Conservation (phyloP, 2,888 invertebrate genomes). For the Rhyacophila evoluta region DNA sequence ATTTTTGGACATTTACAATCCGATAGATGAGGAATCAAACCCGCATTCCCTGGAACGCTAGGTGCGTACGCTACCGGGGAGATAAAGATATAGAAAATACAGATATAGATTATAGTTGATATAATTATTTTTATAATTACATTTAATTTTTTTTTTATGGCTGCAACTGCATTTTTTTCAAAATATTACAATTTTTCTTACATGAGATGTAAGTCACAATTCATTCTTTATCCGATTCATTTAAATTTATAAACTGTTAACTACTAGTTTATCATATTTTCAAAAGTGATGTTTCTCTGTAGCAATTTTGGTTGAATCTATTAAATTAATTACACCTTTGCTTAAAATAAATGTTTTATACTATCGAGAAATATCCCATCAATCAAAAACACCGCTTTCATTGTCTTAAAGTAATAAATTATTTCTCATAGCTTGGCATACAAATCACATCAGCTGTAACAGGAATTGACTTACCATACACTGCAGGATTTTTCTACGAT, state of each 20-base stretch:
- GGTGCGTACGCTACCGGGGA: no score
- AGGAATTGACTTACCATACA: neutral
- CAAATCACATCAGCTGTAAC: conserved; percentile 3
- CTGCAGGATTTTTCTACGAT: neutral
- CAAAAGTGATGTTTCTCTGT: conserved; percentile 18
- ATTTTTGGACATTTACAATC: no score
- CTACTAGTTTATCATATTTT: neutral
- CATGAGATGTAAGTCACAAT: neutral
- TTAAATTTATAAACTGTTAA: conserved; percentile 14
- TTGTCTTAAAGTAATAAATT: conserved; percentile 15
- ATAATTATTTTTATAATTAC: no score
- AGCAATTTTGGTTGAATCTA: conserved; percentile 9
- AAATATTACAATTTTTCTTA: no score
- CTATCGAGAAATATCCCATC: conserved; percentile 24
- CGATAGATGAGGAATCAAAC: no score
- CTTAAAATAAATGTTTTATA: conserved; percentile 17
- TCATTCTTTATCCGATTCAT: neutral
- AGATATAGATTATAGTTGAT: no score
- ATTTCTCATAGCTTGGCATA: conserved; percentile 19
- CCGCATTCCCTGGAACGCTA: no score
- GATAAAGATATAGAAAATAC: no score
- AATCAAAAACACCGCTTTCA: conserved; percentile 24
- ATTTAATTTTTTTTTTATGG: no score
- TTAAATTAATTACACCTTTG: conserved; percentile 22
- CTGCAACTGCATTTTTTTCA: no score